Conservation (phyloP, 2,797 vertebrate genomes). For the Ptychadena robeensis region DNA sequence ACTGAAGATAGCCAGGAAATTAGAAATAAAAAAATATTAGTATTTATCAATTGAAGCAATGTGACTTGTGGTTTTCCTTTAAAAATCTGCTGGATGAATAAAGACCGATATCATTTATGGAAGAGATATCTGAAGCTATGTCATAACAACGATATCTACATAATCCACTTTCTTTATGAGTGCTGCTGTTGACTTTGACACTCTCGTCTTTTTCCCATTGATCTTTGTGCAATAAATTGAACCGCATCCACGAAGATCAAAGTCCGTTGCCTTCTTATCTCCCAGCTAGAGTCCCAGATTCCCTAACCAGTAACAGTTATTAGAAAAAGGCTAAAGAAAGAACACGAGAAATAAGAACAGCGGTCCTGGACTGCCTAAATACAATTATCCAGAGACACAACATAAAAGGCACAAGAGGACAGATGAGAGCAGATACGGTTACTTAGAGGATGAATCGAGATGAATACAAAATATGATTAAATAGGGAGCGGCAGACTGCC, state of each 20-base stretch:
- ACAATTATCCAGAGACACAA: neutral
- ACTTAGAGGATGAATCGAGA: neutral
- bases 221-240: neutral
- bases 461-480: constrained; percentile 32
- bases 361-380: constrained; percentile 13
- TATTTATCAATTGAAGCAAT: neutral
- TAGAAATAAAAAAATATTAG: neutral
- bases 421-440: constrained; percentile 5
- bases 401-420: constrained; percentile 11
- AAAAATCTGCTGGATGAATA: neutral
- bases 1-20: neutral
- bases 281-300: neutral
- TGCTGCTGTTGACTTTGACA: neutral
- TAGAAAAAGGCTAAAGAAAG: constrained; percentile 9
- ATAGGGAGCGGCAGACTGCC: neutral
- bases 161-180: neutral
- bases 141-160: neutral
- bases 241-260: neutral
- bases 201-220: neutral
- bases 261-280: constrained; percentile 7
- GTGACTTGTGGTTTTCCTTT: neutral
- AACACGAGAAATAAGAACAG: neutral
- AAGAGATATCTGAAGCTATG: neutral
- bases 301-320: constrained; percentile 2
- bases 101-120: neutral